Evolutionary conservation across 2,113 vertebrate species (phyloP).

Genomic region (Oryctolagus cuniculus): mOryCun1.1 NC_091440.1:15087001-15087500

Average conservation of each 20-base stretch:
- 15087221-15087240: background rate
- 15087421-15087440: background rate
- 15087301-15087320: conserved; percentile 21
- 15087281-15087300: background rate
- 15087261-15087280: background rate
- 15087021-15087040: too few species aligned
- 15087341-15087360: background rate
- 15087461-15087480: background rate
- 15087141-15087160: background rate
- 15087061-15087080: too few species aligned
- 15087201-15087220: background rate
- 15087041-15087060: too few species aligned
- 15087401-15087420: background rate
- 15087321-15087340: background rate
- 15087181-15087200: background rate
- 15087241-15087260: conserved; percentile 23
- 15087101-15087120: too few species aligned
- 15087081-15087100: too few species aligned
- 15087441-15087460: background rate
- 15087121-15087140: too few species aligned
- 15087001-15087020: too few species aligned
- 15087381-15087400: background rate
- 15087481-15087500: background rate
- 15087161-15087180: background rate
- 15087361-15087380: background rate